Evolutionary conservation across 2,113 vertebrate genomes (phyloP), one percentile per base, ranked within the genome.

Genomic region (Andinoacara biseriatus): DNA sequence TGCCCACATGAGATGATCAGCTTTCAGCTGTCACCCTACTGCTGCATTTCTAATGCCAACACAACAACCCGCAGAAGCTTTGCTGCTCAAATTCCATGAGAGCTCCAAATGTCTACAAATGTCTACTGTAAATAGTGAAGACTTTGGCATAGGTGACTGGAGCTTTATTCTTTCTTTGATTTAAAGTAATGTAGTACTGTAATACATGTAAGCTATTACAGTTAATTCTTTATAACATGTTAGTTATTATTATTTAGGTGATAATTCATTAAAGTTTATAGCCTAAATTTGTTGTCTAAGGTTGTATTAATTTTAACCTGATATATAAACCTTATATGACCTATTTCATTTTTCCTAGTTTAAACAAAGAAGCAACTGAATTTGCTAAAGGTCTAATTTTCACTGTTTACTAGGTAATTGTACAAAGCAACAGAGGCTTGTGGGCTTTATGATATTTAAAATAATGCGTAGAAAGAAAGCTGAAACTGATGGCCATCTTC

Each of bases 101-200:
- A 18, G 5, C 10, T 52, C 17, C 26, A 54, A 33, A 72, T 14
- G 65, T 31, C 43, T 69, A 9, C 7, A 2, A 52, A 52, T 52
- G 52, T 69, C 65, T 72, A n/a, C 46, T 52, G 46, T 72, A n/a
- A 72, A 72, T 52, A 72, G 43, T 49, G 24, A 72, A 52, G 49
- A 18, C 26, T 72, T 52, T 72, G 43, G 17, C 17, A 20, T 52
- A 52, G 10, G 10, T 31, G 1, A n/a, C 43, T 72, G 17, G 10
- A 1, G 17, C 43, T 31, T 0, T 31, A 31, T 72, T 72, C 26
- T 0, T 20, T 52, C 46, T 72, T 26, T 72, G 43, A 49, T 69
- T 49, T 31, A 24, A 49, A 69, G 40, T 29, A 43, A 4, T 69
- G 63, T 11, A 18, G 20, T 35, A 35, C 31, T 13, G 6, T 18